Conservation (phyloP, 2,797 vertebrate species). For the Xyrichtys novacula region DNA sequence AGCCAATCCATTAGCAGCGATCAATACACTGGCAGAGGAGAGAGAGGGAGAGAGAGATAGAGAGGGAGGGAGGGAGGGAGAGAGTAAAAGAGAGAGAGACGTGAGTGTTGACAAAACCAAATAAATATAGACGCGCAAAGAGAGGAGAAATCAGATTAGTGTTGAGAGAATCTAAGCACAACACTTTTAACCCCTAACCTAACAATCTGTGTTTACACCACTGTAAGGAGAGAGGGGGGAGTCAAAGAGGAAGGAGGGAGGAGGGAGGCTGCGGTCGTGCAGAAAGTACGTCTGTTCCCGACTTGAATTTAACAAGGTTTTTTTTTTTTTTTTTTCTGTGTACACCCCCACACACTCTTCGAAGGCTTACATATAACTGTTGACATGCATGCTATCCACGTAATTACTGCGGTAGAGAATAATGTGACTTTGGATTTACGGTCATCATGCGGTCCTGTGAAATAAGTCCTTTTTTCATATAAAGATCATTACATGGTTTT, state of each 20-base stretch:
- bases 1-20: slow-evolving; percentile 96
- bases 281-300: slow-evolving; percentile 67
- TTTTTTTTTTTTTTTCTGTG: slow-evolving; percentile 71
- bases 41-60: slow-evolving; percentile 11
- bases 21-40: slow-evolving; percentile 88
- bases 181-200: slow-evolving; percentile 93
- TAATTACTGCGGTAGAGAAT: slow-evolving; percentile 75
- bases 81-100: slow-evolving; percentile 53
- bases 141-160: slow-evolving; percentile 96
- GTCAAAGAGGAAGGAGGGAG: slow-evolving; percentile 36
- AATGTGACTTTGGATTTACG: slow-evolving; percentile 78
- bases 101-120: slow-evolving; percentile 94
- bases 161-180: slow-evolving; percentile 91
- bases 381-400: slow-evolving; percentile 75
- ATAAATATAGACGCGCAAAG: slow-evolving; percentile 92
- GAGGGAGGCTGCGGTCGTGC: slow-evolving; percentile 62
- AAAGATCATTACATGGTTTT: slow-evolving; percentile 77
- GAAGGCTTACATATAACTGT: slow-evolving; percentile 59
- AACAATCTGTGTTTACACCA: slow-evolving; percentile 92
- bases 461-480: slow-evolving; percentile 75
- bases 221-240: slow-evolving; percentile 68
- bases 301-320: slow-evolving; percentile 78
- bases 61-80: slow-evolving; percentile 46
- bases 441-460: slow-evolving; percentile 69
- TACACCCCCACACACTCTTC: slow-evolving; percentile 19